Base-by-base conservation (phyloP, 2,888 invertebrate species). In the Nemotelus nigrinus region DNA sequence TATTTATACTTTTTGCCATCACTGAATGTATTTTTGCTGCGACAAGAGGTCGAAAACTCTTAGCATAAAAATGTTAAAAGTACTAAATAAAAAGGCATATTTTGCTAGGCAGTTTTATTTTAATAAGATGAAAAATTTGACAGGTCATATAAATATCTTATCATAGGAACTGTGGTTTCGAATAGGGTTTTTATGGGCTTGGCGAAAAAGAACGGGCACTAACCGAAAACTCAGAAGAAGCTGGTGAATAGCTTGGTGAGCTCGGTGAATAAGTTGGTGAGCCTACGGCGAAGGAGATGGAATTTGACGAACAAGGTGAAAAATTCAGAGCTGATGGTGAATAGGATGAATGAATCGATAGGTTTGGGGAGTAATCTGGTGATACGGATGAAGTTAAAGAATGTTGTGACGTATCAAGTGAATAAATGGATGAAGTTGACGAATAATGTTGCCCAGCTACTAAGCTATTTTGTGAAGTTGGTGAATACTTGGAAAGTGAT, bases 371-470 rank as follows among this genome's bases (percentile, higher is more conserved):
- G 25, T 57, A 25, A 4, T 90, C 90, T 0, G 93, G 94, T 78
- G 91, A 92, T 0, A 93, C 92, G 0, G 95, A 94, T 2, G 25
- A 25, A 25, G 25, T 25, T 25, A 25, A 25, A 25, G 92, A 91
- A 83, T 94, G 93, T 91, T 58, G 91, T 1, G 92, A 93, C 5
- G 91, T 92, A 0, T 92, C 91, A 1, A 63, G 80, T 7, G 57
- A 8, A 1, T 10, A 57, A 25, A 10, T 57, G 3, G 0, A 55
- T 57, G 57, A 57, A 10, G 94, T 92, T 0, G 94, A 95, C 0
- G 93, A 93, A 85, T 93, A 95, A 50, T 93, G 94, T 0, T 93
- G 92, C 76, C 93, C 93, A 0, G 93, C 92, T 3, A 87, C 87
- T 2, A 87, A 87, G 86, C 83, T 91, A 86, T 92, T 92, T 6